Evolutionary conservation across 2,113 vertebrate genomes (phyloP).

Genomic region (Theristicus caerulescens): DNA sequence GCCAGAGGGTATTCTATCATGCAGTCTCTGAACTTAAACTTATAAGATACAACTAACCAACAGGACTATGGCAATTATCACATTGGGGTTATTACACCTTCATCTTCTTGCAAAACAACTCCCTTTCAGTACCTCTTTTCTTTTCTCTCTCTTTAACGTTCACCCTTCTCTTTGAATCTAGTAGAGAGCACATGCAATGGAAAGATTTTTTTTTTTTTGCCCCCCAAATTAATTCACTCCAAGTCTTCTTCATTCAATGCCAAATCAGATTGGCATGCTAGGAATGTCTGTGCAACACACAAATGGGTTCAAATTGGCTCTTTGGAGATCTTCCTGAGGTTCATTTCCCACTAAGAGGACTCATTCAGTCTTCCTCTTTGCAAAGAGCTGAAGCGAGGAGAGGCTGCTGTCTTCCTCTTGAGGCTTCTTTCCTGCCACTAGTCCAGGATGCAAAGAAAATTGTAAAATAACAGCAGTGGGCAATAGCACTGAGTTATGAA

Average conservation of each 20-base stretch:
- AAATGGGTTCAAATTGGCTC: not conserved
- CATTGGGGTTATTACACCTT: not conserved
- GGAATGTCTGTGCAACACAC: not conserved
- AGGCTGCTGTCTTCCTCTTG: not conserved
- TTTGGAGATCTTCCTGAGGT: not conserved
- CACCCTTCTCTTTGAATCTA: not conserved
- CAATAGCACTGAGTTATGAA: not conserved
- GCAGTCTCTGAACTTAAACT: not conserved
- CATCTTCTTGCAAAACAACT: not conserved
- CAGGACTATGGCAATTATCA: not conserved
- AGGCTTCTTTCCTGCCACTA: not conserved
- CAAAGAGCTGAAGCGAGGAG: not conserved
- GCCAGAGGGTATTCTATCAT: not conserved
- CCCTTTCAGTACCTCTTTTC: not conserved
- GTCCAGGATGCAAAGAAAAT: not conserved
- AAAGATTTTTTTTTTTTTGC: not conserved
- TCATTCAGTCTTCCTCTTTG: not conserved
- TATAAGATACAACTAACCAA: not conserved
- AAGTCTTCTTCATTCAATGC: not conserved
- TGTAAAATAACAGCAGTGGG: not conserved
- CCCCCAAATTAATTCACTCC: not conserved
- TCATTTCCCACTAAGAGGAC: not conserved
- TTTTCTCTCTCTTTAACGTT: not conserved
- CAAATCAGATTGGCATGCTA: not conserved
- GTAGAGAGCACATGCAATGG: rapidly evolving